Percentiles rank a stretch among this genome's conserved stretches.
Evolutionary conservation across 2,797 vertebrate genomes (phyloP).

Genomic region (Cirrhinus mrigala): DNA sequence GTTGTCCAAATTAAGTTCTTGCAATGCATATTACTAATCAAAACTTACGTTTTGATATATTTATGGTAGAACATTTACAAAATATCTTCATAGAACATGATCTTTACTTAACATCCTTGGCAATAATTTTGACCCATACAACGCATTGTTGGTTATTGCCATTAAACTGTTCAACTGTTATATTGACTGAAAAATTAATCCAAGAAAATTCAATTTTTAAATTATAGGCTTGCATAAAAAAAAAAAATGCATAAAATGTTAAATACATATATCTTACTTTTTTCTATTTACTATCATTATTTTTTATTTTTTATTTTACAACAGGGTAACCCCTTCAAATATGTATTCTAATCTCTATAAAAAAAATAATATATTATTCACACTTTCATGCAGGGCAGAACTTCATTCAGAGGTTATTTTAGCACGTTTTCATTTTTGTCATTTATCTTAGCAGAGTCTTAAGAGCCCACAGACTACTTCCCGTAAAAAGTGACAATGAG

Average conservation of each 20-base stretch:
- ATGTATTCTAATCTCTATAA: neutral
- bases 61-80: no score
- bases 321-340: neutral
- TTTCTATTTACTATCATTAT: neutral
- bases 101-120: no score
- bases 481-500: slow-evolving; percentile 12
- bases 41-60: no score
- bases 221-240: no score
- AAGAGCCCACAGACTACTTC: neutral
- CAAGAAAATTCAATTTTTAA: no score
- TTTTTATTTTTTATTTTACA: neutral
- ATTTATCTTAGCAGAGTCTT: neutral
- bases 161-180: no score
- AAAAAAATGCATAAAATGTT: neutral
- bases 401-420: neutral
- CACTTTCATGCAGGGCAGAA: neutral
- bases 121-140: no score
- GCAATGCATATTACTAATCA: no score
- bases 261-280: neutral
- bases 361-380: neutral
- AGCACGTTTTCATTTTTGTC: neutral
- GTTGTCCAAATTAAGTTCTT: no score
- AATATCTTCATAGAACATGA: no score
- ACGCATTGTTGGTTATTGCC: no score
- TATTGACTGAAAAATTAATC: no score